phyloP scores from a whole-genome alignment of 2,888 invertebrate species.

The Latrodectus elegans region DNA sequence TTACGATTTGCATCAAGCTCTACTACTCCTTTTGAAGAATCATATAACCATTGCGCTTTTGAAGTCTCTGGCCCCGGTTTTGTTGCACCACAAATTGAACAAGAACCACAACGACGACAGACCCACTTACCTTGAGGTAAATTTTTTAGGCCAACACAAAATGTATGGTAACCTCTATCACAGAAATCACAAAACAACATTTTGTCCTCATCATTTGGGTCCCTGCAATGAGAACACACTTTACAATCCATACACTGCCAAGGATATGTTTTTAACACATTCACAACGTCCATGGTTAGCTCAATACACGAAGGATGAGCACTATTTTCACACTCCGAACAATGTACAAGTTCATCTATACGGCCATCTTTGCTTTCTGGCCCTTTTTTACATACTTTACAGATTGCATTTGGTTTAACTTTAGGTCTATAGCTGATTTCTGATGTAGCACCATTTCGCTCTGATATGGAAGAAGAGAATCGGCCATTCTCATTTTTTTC shows the following conservation, averaged over 20 bases:
- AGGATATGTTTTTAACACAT: constrained; percentile 87
- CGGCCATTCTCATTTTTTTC: constrained; percentile 31
- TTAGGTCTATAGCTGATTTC: constrained; percentile 58
- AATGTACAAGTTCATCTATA: constrained; percentile 79
- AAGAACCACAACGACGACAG: constrained; percentile 86
- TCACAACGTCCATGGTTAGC: constrained; percentile 87
- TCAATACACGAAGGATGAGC: constrained; percentile 92
- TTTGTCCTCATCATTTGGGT: constrained; percentile 88
- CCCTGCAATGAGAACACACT: constrained; percentile 88
- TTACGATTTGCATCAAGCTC: constrained; percentile 21
- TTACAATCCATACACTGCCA: constrained; percentile 98
- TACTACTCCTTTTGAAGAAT: constrained; percentile 8
- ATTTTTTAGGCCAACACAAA: constrained; percentile 87
- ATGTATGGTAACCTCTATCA: constrained; percentile 94
- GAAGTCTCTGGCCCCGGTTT: constrained; percentile 74
- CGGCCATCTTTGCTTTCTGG: constrained; percentile 75
- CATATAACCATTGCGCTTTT: constrained; percentile 62
- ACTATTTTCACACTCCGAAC: constrained; percentile 79
- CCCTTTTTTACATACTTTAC: constrained; percentile 70
- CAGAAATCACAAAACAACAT: constrained; percentile 96
- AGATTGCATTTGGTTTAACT: constrained; percentile 64
- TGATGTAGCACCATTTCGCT: constrained; percentile 17
- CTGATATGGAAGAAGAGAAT: neutral
- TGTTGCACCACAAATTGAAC: constrained; percentile 77
- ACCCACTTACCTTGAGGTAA: constrained; percentile 93